Base-by-base conservation (phyloP, 2,113 vertebrate genomes). In the Chloropsis hardwickii region DNA sequence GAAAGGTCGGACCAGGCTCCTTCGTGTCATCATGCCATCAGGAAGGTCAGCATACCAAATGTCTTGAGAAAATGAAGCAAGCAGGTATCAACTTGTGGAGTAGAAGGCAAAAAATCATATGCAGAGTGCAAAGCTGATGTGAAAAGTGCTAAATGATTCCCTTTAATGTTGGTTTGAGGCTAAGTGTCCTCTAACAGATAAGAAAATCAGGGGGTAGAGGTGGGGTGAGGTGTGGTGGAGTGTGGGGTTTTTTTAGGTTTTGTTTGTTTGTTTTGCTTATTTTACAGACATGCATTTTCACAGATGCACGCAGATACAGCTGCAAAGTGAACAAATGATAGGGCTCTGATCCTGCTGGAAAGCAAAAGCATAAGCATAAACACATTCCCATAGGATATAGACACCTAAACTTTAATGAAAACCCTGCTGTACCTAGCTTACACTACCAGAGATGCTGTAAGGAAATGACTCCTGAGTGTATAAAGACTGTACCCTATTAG, bases 1-100 rank as follows among this genome's bases (percentile, higher is more conserved):
- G 86, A 95, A 94, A 93, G 84, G 71, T 87, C 71, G 93, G 39
- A 61, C 19, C 47, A 73, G n/a, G 39, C 11, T 89, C 4, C 48
- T 81, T 79, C 3, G 6, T 33, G 70, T 62, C 74, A 82, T 84
- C 31, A 24, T 35, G 51, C 39, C 70, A 85, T 61, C 61, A 85
- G n/a, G 82, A 94, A 95, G 33, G 66, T 51, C 81, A 91, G 33
- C 39, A 40, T 23, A 58, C 14, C 62, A 56, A 42, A 94, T 85
- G 23, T 35, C 35, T 88, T 0, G 2, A 47, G 62, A 90, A 95
- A 90, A 86, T 66, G 60, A 80, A 66, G 73, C 6, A 51, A 95
- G 29, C 7, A 16, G 16, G 29, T 37, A 37, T 40, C 45, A 61
- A 4, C 50, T 72, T 66, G 37, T 88, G 44, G 35, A 85, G 24